Evolutionary conservation across 2,113 vertebrate genomes (phyloP), one percentile per base, ranked within the genome.

Genomic region (Camarhynchus parvulus): DNA sequence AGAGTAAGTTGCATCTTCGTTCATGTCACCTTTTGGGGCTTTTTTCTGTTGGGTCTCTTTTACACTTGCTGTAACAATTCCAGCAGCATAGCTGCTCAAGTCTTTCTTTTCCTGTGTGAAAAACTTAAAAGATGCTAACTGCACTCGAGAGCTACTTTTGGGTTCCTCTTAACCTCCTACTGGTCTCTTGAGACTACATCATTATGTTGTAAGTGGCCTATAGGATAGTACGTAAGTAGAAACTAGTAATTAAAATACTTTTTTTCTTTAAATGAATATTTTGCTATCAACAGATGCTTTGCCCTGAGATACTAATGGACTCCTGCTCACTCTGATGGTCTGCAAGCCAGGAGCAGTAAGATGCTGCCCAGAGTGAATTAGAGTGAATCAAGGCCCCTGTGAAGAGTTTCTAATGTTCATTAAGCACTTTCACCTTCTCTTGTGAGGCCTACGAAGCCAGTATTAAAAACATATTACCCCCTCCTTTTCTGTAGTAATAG

Each of bases 371-470:
- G 92, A 88, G 88, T 74, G 92, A 95, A 74, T 50, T 77, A 46
- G 39, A 90, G 90, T 63, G 68, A 92, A 93, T 73, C 37, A 73
- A 82, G 70, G 83, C 30, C 58, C 20, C 58, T 55, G 35, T 81
- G 83, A 96, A 81, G 80, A 77, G 64, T 94, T 89, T 83, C 91
- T 92, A 80, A 6, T 88, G 90, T 93, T 94, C 75, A 39, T 83
- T 82, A 85, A 76, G 74, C 53, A 63, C 83, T 96, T 93, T 59
- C 56, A 86, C 86, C 75, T 83, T 92, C 83, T 88, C 93, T 87
- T 96, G 35, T 22, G 20, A 79, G 69, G 94, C 77, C 62, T 93
- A 67, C 83, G 89, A 94, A 97, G 81, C 81, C 47, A 87, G 42
- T 85, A 93, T 93, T 95, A 92, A 90, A 96, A 93, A 80, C 80